A percentile compares a stretch with the other conserved stretches of the same genome.
phyloP scores from a whole-genome alignment of 2,888 invertebrate species.

The Eupithecia pulchellata region DNA sequence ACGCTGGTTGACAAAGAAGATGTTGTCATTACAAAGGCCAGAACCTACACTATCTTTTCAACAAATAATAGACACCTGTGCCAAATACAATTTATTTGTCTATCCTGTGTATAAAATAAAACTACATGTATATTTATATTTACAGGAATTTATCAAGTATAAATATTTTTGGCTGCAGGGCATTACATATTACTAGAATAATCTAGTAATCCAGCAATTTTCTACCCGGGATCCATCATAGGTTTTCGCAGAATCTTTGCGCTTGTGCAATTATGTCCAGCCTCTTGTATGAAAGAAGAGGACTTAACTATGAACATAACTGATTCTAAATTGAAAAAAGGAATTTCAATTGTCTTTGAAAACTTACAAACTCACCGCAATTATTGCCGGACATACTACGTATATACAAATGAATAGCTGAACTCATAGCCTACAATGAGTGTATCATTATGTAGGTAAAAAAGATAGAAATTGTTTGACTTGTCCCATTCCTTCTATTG shows the following conservation, averaged over 20 bases:
- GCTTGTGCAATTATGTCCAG: no score
- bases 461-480: not conserved
- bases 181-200: no score
- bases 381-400: not conserved
- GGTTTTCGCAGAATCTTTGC: no score
- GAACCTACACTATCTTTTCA: not conserved
- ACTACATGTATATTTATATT: not conserved
- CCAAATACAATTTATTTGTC: no score
- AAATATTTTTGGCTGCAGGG: no score
- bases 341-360: not conserved
- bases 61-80: no score
- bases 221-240: no score
- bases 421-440: not conserved
- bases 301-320: no score
- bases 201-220: no score
- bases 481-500: constrained; percentile 41
- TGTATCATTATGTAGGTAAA: not conserved
- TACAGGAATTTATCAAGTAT: no score
- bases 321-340: not conserved
- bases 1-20: not conserved
- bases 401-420: not conserved
- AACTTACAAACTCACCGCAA: not conserved
- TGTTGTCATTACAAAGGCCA: not conserved
- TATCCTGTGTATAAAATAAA: not conserved
- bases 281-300: no score